Evolutionary conservation across 2,888 invertebrate genomes (phyloP), one percentile per base, ranked within the genome.

Genomic region (Tenthredo distinguenda): DNA sequence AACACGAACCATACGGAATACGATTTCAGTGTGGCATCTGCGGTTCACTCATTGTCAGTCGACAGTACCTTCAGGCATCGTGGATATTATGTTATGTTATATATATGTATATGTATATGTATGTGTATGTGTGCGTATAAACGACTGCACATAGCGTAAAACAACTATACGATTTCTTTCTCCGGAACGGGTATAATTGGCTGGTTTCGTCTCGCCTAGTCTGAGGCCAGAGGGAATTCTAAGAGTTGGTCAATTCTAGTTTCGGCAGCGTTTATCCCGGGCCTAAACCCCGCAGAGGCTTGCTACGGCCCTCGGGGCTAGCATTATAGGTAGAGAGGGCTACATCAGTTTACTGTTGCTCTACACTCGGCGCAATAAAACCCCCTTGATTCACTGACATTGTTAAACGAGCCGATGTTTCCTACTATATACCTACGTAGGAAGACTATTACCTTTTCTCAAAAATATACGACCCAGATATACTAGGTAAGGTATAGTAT

Each of bases 181-280:
- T 62, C 31, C 68, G 47, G 83, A 83, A 87, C 85, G 86, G 85
- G 87, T 87, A 90, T 93, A 92, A 93, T 92, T 92, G 92, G 91
- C 90, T 90, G 90, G 89, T 91, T 87, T 87, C 88, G 87, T 89
- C 87, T 90, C 43, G 83, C 47, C 89, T 88, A 89, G 90, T 89
- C 91, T 89, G 88, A 86, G 68, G 91, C 92, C 91, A 91, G 90
- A 92, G 92, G 92, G 91, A 92, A 91, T 93, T 92, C 92, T 93
- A 91, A 91, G 90, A 93, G 92, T 92, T 89, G 88, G 88, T 88
- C 89, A 89, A 90, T 91, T 90, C 91, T 90, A 91, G 90, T 91
- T 91, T 90, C 88, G 88, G 86, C 90, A 88, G 88, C 90, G 83
- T 83, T 83, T 68, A 83, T 83, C 65, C 68, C 47, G 37, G 68